phyloP scores from a whole-genome alignment of 2,113 vertebrate species.

The Lepus americanus region DNA sequence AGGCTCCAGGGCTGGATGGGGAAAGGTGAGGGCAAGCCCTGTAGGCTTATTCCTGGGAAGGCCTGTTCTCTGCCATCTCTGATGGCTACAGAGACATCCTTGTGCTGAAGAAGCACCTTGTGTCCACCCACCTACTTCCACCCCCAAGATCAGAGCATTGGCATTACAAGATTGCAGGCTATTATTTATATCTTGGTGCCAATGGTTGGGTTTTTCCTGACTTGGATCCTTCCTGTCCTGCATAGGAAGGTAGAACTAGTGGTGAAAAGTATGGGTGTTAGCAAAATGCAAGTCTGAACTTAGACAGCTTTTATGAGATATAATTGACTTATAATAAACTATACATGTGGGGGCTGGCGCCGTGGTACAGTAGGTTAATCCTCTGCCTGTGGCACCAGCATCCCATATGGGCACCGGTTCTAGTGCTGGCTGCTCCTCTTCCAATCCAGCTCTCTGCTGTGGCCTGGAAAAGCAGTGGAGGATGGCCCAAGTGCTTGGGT shows the following conservation, averaged over 20 bases:
- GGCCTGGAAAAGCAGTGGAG: too few relatives aligned
- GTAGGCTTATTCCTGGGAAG: accelerated
- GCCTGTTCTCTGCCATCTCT: background rate
- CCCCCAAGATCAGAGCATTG: background rate
- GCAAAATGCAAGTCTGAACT: background rate
- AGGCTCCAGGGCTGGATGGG: background rate
- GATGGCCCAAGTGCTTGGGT: too few relatives aligned
- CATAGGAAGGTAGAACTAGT: background rate
- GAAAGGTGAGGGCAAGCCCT: background rate
- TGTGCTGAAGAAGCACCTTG: background rate
- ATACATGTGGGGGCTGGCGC: background rate
- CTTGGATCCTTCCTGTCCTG: background rate
- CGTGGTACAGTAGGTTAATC: too few relatives aligned
- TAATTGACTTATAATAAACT: background rate
- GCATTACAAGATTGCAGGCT: background rate
- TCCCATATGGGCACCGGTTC: too few relatives aligned
- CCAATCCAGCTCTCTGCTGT: too few relatives aligned
- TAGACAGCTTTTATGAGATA: background rate
- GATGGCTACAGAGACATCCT: background rate
- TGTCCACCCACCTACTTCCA: background rate
- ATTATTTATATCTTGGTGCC: background rate
- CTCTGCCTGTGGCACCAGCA: too few relatives aligned
- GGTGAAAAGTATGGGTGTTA: background rate
- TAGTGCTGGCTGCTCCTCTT: too few relatives aligned
- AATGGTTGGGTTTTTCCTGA: background rate